These are phyloP conservation scores for Tenthredo livida DNA, from an alignment of 2,888 invertebrate species.

Conservation along the genomic window DNA sequence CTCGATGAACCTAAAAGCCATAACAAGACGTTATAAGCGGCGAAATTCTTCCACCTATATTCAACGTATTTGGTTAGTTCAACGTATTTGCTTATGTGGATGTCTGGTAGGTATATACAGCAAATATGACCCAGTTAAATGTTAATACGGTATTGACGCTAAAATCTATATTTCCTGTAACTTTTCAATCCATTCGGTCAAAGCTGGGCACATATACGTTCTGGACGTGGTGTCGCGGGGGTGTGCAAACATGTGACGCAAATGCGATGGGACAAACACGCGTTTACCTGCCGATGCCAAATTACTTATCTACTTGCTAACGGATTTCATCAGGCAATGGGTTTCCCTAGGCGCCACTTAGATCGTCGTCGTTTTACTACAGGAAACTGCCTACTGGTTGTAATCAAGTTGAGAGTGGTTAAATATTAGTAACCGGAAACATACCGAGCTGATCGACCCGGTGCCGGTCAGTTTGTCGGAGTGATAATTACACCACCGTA, in stretches of 20 bases:
- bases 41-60: not conserved
- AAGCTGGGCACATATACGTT: not conserved
- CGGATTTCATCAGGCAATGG: constrained; percentile 32
- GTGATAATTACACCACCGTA: constrained; percentile 32
- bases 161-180: constrained; percentile 45
- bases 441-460: constrained; percentile 36
- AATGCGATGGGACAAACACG: constrained; percentile 2
- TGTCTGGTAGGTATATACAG: not conserved
- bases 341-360: constrained; percentile 26
- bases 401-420: constrained; percentile 40
- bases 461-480: constrained; percentile 28
- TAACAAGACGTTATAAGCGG: constrained; percentile 22
- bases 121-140: constrained; percentile 50
- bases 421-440: constrained; percentile 46
- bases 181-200: constrained; percentile 45
- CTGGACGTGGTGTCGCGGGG: not conserved
- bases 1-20: constrained; percentile 26
- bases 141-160: not conserved
- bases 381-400: constrained; percentile 40
- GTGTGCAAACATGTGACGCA: not conserved
- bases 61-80: not conserved
- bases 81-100: not conserved
- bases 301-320: not conserved
- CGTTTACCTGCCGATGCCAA: constrained; percentile 19
- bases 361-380: constrained; percentile 6